These are phyloP conservation scores for Scarus forsteni DNA, from an alignment of 2,797 vertebrate species.

Conservation along the genomic window DNA sequence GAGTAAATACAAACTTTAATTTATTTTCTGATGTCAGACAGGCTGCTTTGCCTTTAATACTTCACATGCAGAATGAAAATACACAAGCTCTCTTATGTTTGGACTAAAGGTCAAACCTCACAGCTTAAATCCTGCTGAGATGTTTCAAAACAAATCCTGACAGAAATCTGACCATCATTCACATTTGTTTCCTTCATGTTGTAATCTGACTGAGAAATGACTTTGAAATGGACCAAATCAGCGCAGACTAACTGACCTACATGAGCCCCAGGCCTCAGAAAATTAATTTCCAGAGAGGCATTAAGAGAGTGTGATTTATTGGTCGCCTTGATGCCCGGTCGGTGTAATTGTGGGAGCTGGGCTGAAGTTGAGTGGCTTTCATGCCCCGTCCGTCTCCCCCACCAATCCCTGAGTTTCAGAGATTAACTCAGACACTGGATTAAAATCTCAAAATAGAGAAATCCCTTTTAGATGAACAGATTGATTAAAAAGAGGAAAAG, in stretches of 20 bases:
- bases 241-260: slow-evolving; percentile 73
- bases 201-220: slow-evolving; percentile 60
- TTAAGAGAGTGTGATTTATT: slow-evolving; percentile 75
- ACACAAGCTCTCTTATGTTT: background rate
- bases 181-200: slow-evolving; percentile 30
- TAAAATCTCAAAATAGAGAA: slow-evolving; percentile 87
- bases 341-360: slow-evolving; percentile 73
- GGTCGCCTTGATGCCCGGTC: slow-evolving; percentile 66
- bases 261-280: slow-evolving; percentile 63
- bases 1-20: background rate
- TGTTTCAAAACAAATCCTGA: slow-evolving; percentile 24
- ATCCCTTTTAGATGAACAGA: slow-evolving; percentile 82
- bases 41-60: slow-evolving; percentile 4
- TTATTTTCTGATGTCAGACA: slow-evolving; percentile 7
- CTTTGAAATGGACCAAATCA: slow-evolving; percentile 47
- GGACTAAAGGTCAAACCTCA: slow-evolving; percentile 12
- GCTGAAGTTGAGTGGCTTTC: slow-evolving; percentile 76
- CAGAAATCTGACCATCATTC: slow-evolving; percentile 34
- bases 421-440: slow-evolving; percentile 84
- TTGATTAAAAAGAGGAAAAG: slow-evolving; percentile 78
- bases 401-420: slow-evolving; percentile 79
- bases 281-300: slow-evolving; percentile 84
- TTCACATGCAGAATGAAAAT: background rate
- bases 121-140: slow-evolving; percentile 7
- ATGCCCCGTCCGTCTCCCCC: slow-evolving; percentile 59